Conservation (phyloP, 1,140 invertebrate species). For the Drosophila asahinai region DNA sequence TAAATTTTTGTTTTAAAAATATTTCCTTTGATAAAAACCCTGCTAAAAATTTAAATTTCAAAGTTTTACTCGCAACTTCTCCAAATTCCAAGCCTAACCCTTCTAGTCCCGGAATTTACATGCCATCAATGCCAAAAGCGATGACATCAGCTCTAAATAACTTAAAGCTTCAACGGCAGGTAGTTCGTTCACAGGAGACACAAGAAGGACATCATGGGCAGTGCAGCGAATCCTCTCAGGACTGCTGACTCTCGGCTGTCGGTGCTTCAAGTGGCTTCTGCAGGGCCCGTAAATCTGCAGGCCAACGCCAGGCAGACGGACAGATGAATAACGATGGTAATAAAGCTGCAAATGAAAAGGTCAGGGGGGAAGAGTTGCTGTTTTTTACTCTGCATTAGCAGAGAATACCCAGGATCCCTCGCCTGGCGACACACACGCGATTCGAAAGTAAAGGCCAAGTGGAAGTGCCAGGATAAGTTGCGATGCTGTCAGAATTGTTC, state of each 20-base stretch:
- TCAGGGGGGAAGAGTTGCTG: background rate
- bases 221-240: slow-evolving; percentile 46
- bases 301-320: slow-evolving; percentile 21
- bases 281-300: slow-evolving; percentile 45
- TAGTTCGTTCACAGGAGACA: slow-evolving; percentile 6
- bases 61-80: background rate
- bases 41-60: background rate
- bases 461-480: slow-evolving; percentile 37
- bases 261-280: slow-evolving; percentile 36
- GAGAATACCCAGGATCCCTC: slow-evolving; percentile 13
- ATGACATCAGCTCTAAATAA: slow-evolving; percentile 39
- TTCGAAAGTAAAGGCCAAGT: slow-evolving; percentile 6
- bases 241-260: slow-evolving; percentile 8
- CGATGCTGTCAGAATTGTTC: slow-evolving; percentile 42
- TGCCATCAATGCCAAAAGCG: slow-evolving; percentile 21
- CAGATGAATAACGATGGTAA: slow-evolving; percentile 67
- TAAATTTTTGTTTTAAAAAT: background rate
- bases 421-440: slow-evolving; percentile 25
- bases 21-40: background rate
- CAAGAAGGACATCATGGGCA: slow-evolving; percentile 15
- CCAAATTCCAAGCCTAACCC: background rate
- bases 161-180: slow-evolving; percentile 27
- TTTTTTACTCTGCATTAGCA: slow-evolving; percentile 47
- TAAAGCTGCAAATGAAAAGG: slow-evolving; percentile 64
- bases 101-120: background rate